These are phyloP conservation scores for Gryon sp. DNA, from an alignment of 1,140 invertebrate species.

Conservation along the genomic window DNA sequence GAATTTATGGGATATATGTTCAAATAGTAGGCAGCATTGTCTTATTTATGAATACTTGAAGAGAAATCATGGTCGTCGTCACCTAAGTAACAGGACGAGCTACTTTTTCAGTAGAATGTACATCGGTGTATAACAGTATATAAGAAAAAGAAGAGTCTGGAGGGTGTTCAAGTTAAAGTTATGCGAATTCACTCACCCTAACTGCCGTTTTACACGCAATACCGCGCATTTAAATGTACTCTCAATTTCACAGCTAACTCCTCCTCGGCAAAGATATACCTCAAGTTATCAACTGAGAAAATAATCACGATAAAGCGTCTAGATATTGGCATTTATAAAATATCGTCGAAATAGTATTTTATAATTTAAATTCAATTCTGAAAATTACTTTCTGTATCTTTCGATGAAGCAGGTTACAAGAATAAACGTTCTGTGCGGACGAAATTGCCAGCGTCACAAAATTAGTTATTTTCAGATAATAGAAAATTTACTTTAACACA, in stretches of 20 bases:
- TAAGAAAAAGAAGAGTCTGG: constrained; percentile 47
- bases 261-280: constrained; percentile 18
- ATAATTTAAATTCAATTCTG: constrained; percentile 10
- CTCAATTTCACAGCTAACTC: constrained; percentile 69
- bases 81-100: background rate
- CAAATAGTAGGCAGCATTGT: too few species aligned
- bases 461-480: background rate
- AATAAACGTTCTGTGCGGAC: background rate
- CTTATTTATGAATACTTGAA: too few species aligned
- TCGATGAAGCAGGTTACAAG: background rate
- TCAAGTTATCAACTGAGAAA: constrained; percentile 35
- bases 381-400: constrained; percentile 5
- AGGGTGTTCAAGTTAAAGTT: constrained; percentile 68
- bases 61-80: constrained; percentile 23
- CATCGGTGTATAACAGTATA: background rate
- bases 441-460: background rate
- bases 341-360: constrained; percentile 8
- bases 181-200: constrained; percentile 72
- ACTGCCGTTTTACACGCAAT: constrained; percentile 74
- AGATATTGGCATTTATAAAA: constrained; percentile 3
- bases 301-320: constrained; percentile 12
- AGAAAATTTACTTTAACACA: too few species aligned
- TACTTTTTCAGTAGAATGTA: constrained; percentile 25
- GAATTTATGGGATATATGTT: too few species aligned
- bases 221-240: constrained; percentile 73